Conservation (phyloP, 1,140 invertebrate genomes). For the Anoplophora glabripennis region DNA sequence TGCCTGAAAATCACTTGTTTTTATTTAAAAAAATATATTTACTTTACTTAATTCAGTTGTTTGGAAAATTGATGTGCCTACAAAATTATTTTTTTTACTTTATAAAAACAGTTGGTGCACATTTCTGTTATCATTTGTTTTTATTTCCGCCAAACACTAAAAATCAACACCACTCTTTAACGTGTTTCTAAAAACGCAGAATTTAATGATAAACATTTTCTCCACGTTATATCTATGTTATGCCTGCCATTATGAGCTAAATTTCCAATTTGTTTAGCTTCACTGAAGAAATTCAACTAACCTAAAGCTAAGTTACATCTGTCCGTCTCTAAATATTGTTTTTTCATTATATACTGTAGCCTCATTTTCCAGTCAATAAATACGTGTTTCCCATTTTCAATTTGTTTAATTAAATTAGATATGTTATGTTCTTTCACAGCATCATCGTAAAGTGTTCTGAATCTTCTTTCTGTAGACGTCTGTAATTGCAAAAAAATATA, state of each 20-base stretch:
- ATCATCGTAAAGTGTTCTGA: constrained; percentile 18
- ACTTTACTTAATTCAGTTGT: too few species aligned
- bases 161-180: too few species aligned
- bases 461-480: constrained; percentile 52
- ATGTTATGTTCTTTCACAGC: constrained; percentile 52
- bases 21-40: neutral
- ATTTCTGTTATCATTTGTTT: too few species aligned
- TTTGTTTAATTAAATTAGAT: constrained; percentile 55
- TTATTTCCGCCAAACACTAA: too few species aligned
- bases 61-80: too few species aligned
- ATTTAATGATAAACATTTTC: too few species aligned
- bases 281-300: constrained; percentile 42
- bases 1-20: neutral
- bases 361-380: constrained; percentile 80
- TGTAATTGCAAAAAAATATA: constrained; percentile 41
- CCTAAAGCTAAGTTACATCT: constrained; percentile 69
- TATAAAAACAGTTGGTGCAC: too few species aligned
- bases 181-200: too few species aligned
- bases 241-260: too few species aligned
- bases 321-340: constrained; percentile 59
- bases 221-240: too few species aligned
- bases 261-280: too few species aligned
- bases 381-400: constrained; percentile 65
- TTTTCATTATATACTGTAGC: constrained; percentile 66
- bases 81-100: too few species aligned